Conservation (phyloP, 2,113 vertebrate genomes). For the Perca fluviatilis region DNA sequence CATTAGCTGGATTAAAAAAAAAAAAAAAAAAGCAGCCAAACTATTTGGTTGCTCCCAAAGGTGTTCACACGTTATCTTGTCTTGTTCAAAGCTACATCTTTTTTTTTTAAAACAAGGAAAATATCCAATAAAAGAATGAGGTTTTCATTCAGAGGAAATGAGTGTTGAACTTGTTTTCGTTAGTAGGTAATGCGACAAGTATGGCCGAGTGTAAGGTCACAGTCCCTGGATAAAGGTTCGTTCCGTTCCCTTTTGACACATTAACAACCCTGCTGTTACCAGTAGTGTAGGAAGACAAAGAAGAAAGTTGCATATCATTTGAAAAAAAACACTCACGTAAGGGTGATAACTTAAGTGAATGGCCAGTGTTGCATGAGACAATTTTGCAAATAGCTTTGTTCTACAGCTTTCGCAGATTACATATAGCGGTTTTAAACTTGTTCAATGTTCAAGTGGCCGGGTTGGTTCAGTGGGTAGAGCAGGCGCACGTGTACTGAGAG, state of each 20-base stretch:
- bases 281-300: slow-evolving; percentile 67
- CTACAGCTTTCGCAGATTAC: slow-evolving; percentile 15
- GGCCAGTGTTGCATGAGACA: neutral
- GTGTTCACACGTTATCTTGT: slow-evolving; percentile 47
- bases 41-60: slow-evolving; percentile 38
- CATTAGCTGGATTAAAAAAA: slow-evolving; percentile 69
- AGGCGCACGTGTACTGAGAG: too few species aligned
- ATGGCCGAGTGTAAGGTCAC: slow-evolving; percentile 36
- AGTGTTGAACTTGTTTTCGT: slow-evolving; percentile 18
- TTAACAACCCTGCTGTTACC: slow-evolving; percentile 47
- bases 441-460: neutral
- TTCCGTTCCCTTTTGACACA: slow-evolving; percentile 65
- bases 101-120: slow-evolving; percentile 39
- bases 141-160: slow-evolving; percentile 26
- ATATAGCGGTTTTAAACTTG: neutral
- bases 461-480: too few species aligned
- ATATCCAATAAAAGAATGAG: slow-evolving; percentile 7
- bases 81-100: slow-evolving; percentile 52
- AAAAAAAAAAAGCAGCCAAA: slow-evolving; percentile 39
- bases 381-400: neutral
- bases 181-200: slow-evolving; percentile 28
- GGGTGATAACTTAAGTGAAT: neutral
- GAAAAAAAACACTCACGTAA: slow-evolving; percentile 46
- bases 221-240: slow-evolving; percentile 41
- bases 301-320: slow-evolving; percentile 48